Base-by-base conservation (phyloP, 2,113 vertebrate genomes). In the Lepisosteus osseus region DNA sequence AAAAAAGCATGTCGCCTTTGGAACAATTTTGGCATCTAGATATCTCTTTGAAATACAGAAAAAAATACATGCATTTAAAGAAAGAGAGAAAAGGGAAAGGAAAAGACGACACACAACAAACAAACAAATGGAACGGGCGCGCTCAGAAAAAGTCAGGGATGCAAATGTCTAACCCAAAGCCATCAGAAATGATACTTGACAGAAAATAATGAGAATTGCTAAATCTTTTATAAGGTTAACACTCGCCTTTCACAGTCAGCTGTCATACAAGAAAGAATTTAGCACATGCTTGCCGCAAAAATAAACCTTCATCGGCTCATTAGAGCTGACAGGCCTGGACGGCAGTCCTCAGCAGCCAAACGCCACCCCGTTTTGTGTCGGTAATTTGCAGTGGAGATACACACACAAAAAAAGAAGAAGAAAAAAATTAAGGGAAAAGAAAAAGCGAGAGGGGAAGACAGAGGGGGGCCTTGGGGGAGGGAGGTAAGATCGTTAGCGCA, bases 151-250 rank as follows among this genome's bases (percentile, higher is more conserved):
- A 91, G 90, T 87, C 88, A 88, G 78, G 80, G 94, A 98, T 97
- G 96, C 95, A 98, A 95, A 98, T 98, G 90, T 92, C 91, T 86
- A 88, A 92, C 80, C 90, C 85, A 83, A 92, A 94, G 90, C 93
- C 88, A 90, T 95, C 95, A 88, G 94, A 94, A 90, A 95, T 90
- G 91, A 94, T 90, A 93, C 94, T 94, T 96, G 97, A 97, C 97
- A 98, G 95, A 92, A 97, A 96, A 98, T 99, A 99, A 99, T 97
- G 97, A 99, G 97, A 96, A 96, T 90, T 93, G 93, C 95, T 98
- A 98, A 98, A 98, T 99, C 95, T 99, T 99, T 99, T 97, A 99
- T 98, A 98, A 98, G 97, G 97, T 98, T 97, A 99, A 97, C 95
- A 95, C 94, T 95, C 92, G 91, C 90, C 93, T 94, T 92, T 94